phyloP scores from a whole-genome alignment of 1,140 invertebrate species.

The Diuraphis noxia region DNA sequence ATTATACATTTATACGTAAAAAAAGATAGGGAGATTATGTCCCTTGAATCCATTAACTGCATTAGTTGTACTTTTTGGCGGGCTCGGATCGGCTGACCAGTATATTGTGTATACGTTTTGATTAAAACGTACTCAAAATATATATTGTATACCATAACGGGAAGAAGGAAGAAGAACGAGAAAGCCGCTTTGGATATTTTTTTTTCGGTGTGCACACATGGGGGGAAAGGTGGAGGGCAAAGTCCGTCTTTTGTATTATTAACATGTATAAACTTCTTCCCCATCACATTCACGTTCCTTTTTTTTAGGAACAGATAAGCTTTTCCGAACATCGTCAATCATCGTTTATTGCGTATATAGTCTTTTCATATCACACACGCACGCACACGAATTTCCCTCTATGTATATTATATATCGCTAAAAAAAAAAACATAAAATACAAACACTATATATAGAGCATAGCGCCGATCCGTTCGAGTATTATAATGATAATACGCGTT shows the following conservation, averaged over 20 bases:
- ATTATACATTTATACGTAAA: background rate
- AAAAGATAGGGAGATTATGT: background rate
- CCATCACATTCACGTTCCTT: background rate
- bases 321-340: constrained; percentile 48
- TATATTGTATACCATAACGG: background rate
- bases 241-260: constrained; percentile 49
- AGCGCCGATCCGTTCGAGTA: background rate
- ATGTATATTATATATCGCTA: constrained; percentile 4
- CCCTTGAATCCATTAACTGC: constrained; percentile 37
- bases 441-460: background rate
- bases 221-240: background rate
- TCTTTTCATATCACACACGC: background rate
- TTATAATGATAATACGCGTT: background rate
- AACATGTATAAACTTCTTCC: constrained; percentile 37
- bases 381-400: background rate
- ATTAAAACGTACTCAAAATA: constrained; percentile 12
- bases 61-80: constrained; percentile 36
- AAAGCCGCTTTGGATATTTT: constrained; percentile 38
- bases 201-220: background rate
- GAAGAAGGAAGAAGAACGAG: background rate
- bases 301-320: constrained; percentile 46
- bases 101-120: constrained; percentile 1
- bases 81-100: background rate
- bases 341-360: constrained; percentile 37
- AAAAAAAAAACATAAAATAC: constrained; percentile 36